phyloP scores from a whole-genome alignment of 2,888 invertebrate species.

The Mylabris sibirica region DNA sequence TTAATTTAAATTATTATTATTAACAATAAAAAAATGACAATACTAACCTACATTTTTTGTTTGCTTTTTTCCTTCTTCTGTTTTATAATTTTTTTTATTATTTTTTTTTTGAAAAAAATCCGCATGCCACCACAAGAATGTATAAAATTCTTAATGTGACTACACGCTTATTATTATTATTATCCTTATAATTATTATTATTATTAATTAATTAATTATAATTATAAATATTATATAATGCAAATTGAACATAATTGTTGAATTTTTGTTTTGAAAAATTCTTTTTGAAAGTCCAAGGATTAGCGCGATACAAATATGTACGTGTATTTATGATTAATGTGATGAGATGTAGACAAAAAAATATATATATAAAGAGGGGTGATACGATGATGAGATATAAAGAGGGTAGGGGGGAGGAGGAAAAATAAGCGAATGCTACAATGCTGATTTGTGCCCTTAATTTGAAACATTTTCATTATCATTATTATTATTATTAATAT shows the following conservation, averaged over 20 bases:
- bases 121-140: constrained; percentile 37
- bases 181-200: background rate
- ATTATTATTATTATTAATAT: constrained; percentile 14
- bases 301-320: background rate
- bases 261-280: background rate
- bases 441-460: constrained; percentile 45
- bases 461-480: constrained; percentile 36
- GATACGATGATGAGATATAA: background rate
- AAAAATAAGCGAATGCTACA: constrained; percentile 25
- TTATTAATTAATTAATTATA: constrained; percentile 9
- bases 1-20: constrained; percentile 49
- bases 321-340: background rate
- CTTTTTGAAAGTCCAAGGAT: constrained; percentile 1
- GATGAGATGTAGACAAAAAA: no score
- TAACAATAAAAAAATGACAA: constrained; percentile 59
- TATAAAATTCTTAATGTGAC: constrained; percentile 35
- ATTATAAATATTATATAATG: constrained; percentile 15
- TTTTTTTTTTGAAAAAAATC: constrained; percentile 30
- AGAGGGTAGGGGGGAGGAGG: background rate
- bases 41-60: constrained; percentile 54
- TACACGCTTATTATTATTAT: constrained; percentile 21
- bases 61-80: no score
- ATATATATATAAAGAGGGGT: background rate
- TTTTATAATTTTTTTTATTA: constrained; percentile 19
- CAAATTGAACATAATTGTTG: background rate